Evolutionary conservation across 2,888 invertebrate genomes (phyloP).

Genomic region (Linnaemya tessellans): DNA sequence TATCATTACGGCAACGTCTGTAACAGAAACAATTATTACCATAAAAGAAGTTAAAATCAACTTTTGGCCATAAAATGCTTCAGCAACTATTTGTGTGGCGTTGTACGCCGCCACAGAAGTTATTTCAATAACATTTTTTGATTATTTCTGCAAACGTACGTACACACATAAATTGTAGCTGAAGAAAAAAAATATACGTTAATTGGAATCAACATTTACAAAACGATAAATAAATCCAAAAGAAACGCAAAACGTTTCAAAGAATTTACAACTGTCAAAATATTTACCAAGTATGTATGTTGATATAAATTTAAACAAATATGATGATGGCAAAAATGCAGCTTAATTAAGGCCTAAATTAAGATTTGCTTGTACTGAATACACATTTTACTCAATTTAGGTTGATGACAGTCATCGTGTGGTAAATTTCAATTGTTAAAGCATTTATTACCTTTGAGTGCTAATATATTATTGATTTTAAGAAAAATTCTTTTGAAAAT

Average conservation of each 20-base stretch:
- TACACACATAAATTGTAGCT: too few species aligned
- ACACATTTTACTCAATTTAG: constrained; percentile 21
- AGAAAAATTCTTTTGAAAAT: background rate
- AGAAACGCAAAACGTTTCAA: constrained; percentile 32
- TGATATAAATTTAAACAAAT: constrained; percentile 38
- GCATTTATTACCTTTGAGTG: constrained; percentile 17
- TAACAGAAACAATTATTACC: background rate
- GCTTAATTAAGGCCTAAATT: constrained; percentile 45
- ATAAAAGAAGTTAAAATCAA: constrained; percentile 3
- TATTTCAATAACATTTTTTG: background rate
- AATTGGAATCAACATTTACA: constrained; percentile 38
- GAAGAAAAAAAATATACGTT: background rate
- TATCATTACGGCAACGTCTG: constrained; percentile 16
- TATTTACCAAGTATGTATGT: constrained; percentile 45
- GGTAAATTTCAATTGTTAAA: constrained; percentile 21
- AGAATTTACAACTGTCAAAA: constrained; percentile 51
- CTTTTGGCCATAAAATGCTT: constrained; percentile 18
- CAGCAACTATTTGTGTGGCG: background rate
- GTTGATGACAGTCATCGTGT: background rate
- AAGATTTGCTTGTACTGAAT: constrained; percentile 18
- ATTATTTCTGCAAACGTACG: too few species aligned
- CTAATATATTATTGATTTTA: constrained; percentile 3
- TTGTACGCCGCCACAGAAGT: constrained; percentile 1
- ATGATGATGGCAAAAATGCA: constrained; percentile 23
- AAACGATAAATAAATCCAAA: constrained; percentile 12